Evolutionary conservation across 2,797 vertebrate genomes (phyloP).

Genomic region (Cottoperca gobio): DNA sequence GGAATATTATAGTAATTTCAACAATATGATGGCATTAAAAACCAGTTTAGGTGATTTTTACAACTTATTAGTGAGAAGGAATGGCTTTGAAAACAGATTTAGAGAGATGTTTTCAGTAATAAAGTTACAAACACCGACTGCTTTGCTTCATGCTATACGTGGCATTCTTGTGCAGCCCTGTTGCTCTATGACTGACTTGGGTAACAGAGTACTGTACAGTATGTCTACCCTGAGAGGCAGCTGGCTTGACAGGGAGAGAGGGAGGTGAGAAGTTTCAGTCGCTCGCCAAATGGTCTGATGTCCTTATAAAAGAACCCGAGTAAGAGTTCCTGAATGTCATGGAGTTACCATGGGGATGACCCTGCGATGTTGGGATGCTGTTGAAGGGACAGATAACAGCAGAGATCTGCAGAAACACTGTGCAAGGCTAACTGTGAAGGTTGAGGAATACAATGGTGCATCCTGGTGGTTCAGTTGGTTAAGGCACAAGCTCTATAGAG

Average conservation of each 20-base stretch:
- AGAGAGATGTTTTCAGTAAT: background rate
- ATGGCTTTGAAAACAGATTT: background rate
- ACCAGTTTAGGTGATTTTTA: background rate
- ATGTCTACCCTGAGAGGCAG: conserved; percentile 37
- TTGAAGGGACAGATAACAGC: background rate
- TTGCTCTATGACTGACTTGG: conserved; percentile 28
- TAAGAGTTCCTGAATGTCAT: conserved; percentile 25
- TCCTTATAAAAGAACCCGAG: conserved; percentile 27
- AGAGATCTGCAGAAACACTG: background rate
- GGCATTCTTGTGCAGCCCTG: conserved; percentile 11
- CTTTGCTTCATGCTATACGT: background rate
- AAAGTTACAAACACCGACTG: background rate
- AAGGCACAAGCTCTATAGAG: conserved; percentile 5
- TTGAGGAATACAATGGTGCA: conserved; percentile 28
- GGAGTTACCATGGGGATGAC: conserved; percentile 31
- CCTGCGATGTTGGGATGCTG: background rate
- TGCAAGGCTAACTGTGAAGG: background rate
- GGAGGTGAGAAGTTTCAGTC: conserved; percentile 58
- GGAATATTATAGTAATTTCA: background rate
- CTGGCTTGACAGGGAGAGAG: conserved; percentile 47
- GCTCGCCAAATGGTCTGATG: conserved; percentile 39
- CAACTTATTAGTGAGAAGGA: background rate
- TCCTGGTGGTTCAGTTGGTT: conserved; percentile 35
- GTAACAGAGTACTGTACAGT: conserved; percentile 23
- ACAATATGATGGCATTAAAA: background rate